Base-by-base conservation (phyloP, 2,888 invertebrate genomes). In the Drosophila mercatorum region DNA sequence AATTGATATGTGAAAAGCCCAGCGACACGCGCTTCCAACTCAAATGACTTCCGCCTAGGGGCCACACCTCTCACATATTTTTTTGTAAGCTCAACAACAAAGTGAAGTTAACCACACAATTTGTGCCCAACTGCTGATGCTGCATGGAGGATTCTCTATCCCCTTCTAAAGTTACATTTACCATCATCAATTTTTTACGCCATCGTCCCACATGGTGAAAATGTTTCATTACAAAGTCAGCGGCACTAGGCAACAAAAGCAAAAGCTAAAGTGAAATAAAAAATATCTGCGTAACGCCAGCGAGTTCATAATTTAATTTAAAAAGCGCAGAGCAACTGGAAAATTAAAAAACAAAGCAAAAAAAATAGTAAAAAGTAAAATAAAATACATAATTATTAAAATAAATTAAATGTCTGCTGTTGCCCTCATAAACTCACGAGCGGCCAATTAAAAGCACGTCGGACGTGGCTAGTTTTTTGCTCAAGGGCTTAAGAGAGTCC, bases 381-480 rank as follows among this genome's bases (percentile, higher is more conserved):
- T 61, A 46, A 57, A 67, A 41, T 17, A 56, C 65, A 85, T 79
- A 84, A 88, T 85, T 90, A 89, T 84, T 86, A 84, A 90, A 84
- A 90, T 90, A 88, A 84, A 84, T 84, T 90, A 90, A 84, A 88
- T 90, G 90, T 88, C 83, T 90, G 89, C 69, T 72, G 87, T 60
- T 72, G 87, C 86, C 89, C 87, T 68, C 83, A 84, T 84, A 88
- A 90, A 86, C 83, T 86, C 70, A 61, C 87, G 74, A 86, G 83
- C 77, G 72, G 90, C 83, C 89, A 84, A 84, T 90, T 84, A 90
- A 84, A 90, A 86, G 71, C 64, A 56, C 53, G 68, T 73, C 72
- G 71, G 46, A 63, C 49, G 58, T 63, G 69, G 78, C 52, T 63
- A 73, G 66, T 72, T 78, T 83, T 82, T 82, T 59, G 47, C 67